phyloP scores from a whole-genome alignment of 2,888 invertebrate species.

The Drosophila neonasuta region DNA sequence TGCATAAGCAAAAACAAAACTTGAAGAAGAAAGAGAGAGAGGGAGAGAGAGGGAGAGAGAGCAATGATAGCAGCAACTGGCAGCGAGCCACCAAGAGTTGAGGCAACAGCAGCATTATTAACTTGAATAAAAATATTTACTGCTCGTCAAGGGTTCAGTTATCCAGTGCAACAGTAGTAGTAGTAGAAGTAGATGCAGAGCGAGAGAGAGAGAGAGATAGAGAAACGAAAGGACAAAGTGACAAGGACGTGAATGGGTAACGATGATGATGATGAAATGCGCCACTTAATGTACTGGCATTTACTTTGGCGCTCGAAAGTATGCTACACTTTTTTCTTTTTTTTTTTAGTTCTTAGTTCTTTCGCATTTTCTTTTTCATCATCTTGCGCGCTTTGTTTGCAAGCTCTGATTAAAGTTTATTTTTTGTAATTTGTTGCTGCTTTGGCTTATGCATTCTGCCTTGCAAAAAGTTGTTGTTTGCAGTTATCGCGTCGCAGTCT shows the following conservation, averaged over 20 bases:
- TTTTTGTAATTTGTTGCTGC: constrained; percentile 66
- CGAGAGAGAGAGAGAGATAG: background rate
- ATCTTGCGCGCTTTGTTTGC: constrained; percentile 52
- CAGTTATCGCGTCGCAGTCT: background rate
- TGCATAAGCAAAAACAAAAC: constrained; percentile 66
- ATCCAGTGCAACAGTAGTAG: constrained; percentile 56
- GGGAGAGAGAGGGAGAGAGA: background rate
- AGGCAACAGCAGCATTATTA: constrained; percentile 63
- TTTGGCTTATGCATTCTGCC: constrained; percentile 29
- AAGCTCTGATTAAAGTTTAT: constrained; percentile 69
- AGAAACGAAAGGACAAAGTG: constrained; percentile 36
- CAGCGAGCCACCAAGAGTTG: constrained; percentile 30
- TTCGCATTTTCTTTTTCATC: constrained; percentile 16
- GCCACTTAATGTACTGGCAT: constrained; percentile 68
- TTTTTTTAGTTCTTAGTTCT: background rate
- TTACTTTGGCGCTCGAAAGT: constrained; percentile 61
- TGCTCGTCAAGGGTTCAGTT: constrained; percentile 61
- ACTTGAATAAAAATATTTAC: constrained; percentile 77
- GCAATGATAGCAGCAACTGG: constrained; percentile 53
- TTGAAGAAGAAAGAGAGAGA: constrained; percentile 8
- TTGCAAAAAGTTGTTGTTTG: constrained; percentile 16
- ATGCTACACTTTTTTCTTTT: constrained; percentile 36
- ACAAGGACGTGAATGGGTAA: constrained; percentile 39
- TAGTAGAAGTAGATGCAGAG: constrained; percentile 34
- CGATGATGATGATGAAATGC: constrained; percentile 63